These are phyloP conservation scores for Battus philenor DNA, from an alignment of 1,140 invertebrate genomes.

Conservation along the genomic window DNA sequence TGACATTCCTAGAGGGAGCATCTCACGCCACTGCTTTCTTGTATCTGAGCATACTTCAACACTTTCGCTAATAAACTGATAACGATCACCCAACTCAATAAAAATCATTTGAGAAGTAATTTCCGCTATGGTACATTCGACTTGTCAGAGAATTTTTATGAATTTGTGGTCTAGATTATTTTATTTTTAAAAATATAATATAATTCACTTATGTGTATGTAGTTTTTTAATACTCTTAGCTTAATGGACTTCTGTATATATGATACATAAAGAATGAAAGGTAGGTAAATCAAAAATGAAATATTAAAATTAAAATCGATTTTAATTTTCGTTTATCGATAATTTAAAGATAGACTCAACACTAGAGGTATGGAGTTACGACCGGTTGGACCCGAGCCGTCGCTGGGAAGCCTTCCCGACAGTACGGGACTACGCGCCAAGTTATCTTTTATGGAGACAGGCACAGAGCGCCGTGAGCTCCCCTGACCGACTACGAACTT, in stretches of 20 bases:
- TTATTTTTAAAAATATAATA: neutral
- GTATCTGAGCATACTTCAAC: neutral
- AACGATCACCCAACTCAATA: too few relatives aligned
- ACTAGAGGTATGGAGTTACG: slow-evolving; percentile 50
- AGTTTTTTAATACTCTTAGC: too few relatives aligned
- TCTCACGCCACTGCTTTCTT: too few relatives aligned
- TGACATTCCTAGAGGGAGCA: too few relatives aligned
- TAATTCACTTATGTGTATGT: neutral
- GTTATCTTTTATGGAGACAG: slow-evolving; percentile 23
- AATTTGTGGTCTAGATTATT: too few relatives aligned
- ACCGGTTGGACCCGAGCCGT: slow-evolving; percentile 48
- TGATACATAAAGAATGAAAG: too few relatives aligned
- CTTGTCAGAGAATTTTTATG: too few relatives aligned
- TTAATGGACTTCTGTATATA: too few relatives aligned
- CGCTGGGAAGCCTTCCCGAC: slow-evolving; percentile 46
- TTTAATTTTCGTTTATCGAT: slow-evolving; percentile 22
- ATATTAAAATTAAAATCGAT: too few relatives aligned
- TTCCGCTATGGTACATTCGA: too few relatives aligned
- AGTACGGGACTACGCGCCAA: slow-evolving; percentile 29
- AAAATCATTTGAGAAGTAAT: too few relatives aligned
- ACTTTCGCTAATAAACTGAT: neutral
- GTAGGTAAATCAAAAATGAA: neutral
- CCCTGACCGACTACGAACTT: slow-evolving; percentile 22
- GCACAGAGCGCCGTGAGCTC: slow-evolving; percentile 14
- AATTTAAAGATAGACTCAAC: slow-evolving; percentile 23